phyloP scores from a whole-genome alignment of 2,888 invertebrate genomes.

The Tenthredo livida region DNA sequence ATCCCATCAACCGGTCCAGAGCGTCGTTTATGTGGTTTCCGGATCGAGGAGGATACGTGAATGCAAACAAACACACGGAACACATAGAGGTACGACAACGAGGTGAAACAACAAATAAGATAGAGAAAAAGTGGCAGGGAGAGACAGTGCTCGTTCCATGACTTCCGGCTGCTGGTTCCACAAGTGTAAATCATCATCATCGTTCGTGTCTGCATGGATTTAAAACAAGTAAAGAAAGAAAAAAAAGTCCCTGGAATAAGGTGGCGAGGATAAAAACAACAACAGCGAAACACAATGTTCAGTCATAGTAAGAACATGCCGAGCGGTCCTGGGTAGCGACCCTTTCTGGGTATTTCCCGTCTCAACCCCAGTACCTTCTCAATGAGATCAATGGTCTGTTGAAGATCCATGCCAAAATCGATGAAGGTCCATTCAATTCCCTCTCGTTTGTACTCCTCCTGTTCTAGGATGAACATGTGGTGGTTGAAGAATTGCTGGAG shows the following conservation, averaged over 20 bases:
- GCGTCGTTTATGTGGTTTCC: conserved; percentile 45
- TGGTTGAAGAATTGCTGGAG: conserved; percentile 91
- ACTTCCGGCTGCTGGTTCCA: neutral
- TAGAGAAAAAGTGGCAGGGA: neutral
- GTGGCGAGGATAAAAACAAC: neutral
- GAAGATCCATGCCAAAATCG: conserved; percentile 90
- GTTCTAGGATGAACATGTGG: conserved; percentile 89
- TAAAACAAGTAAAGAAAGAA: neutral
- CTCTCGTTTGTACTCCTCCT: conserved; percentile 88
- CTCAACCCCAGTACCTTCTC: conserved; percentile 83
- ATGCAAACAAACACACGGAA: conserved; percentile 67
- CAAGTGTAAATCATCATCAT: neutral
- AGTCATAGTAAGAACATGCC: conserved; percentile 50
- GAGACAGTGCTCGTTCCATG: neutral
- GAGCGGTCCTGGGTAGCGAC: conserved; percentile 52
- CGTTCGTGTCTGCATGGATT: neutral
- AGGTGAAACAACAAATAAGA: neutral
- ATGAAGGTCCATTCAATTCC: conserved; percentile 89
- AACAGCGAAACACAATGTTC: conserved; percentile 50
- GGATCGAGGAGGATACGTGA: conserved; percentile 57
- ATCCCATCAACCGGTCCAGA: neutral
- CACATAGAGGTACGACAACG: conserved; percentile 11
- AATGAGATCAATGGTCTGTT: conserved; percentile 89
- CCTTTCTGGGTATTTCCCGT: conserved; percentile 51
- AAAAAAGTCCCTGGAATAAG: neutral